Conservation (phyloP, 2,888 invertebrate species). For the Stenodema calcarata region DNA sequence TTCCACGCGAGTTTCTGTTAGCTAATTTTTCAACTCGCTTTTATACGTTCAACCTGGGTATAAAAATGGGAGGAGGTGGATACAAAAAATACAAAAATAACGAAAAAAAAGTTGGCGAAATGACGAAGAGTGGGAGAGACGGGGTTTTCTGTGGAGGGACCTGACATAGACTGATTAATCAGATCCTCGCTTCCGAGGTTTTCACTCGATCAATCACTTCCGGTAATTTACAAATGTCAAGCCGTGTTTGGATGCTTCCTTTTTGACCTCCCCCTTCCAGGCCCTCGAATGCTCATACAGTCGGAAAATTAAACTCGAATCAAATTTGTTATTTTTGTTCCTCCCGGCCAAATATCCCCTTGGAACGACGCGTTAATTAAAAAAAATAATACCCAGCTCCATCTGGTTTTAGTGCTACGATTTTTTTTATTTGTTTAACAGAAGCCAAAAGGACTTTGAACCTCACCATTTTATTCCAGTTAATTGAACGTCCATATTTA, state of each 20-base stretch:
- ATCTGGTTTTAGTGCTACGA: neutral
- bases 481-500: conserved; percentile 32
- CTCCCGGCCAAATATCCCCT: neutral
- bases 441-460: neutral
- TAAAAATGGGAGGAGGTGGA: neutral
- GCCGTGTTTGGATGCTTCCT: conserved; percentile 28
- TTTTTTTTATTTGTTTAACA: neutral
- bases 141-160: neutral
- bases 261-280: neutral
- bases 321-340: conserved; percentile 18
- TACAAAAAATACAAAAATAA: neutral
- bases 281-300: neutral
- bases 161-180: conserved; percentile 35
- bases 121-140: neutral
- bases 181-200: conserved; percentile 21
- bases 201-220: conserved; percentile 38
- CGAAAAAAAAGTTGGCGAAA: neutral
- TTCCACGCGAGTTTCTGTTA: neutral
- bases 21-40: neutral
- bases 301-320: conserved; percentile 26
- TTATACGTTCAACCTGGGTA: neutral
- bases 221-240: conserved; percentile 48
- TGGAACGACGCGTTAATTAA: neutral
- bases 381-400: neutral
- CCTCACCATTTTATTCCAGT: neutral